phyloP scores from a whole-genome alignment of 2,888 invertebrate species.

The Agrotis puta region DNA sequence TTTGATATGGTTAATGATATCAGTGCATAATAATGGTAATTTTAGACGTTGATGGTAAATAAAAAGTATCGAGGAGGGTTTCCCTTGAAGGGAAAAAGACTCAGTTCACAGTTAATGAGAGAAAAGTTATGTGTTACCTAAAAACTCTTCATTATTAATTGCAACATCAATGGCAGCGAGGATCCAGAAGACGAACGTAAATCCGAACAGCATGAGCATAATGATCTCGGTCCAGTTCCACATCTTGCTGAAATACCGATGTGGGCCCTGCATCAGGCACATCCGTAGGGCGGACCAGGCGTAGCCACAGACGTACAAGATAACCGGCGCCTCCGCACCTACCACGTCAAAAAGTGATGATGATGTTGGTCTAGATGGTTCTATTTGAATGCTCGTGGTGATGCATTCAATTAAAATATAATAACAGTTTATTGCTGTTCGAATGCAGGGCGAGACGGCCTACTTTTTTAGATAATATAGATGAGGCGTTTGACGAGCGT shows the following conservation, averaged over 20 bases:
- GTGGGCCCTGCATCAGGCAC: constrained; percentile 90
- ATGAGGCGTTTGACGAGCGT: too few species aligned
- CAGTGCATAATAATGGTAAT: not conserved
- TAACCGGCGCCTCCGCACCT: constrained; percentile 80
- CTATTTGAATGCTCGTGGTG: not conserved
- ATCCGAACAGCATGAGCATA: constrained; percentile 90
- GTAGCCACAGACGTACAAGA: constrained; percentile 90
- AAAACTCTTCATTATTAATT: constrained; percentile 53
- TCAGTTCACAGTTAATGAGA: not conserved
- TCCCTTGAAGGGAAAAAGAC: not conserved
- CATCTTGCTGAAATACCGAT: constrained; percentile 89
- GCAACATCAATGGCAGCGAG: constrained; percentile 89
- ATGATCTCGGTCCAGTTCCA: constrained; percentile 93
- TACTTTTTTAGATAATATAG: too few species aligned
- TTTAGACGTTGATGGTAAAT: too few species aligned
- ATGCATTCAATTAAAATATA: not conserved
- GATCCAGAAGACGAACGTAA: constrained; percentile 92
- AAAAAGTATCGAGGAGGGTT: not conserved
- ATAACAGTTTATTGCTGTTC: too few species aligned
- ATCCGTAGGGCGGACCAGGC: constrained; percentile 90
- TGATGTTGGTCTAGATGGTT: too few species aligned
- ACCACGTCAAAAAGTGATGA: not conserved
- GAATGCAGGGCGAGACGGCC: too few species aligned
- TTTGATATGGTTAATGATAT: not conserved
- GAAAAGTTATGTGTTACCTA: constrained; percentile 36